Percentiles rank a stretch among this genome's conserved stretches.
Conservation (phyloP, 2,888 invertebrate genomes). For the Chironomus tentans region DNA sequence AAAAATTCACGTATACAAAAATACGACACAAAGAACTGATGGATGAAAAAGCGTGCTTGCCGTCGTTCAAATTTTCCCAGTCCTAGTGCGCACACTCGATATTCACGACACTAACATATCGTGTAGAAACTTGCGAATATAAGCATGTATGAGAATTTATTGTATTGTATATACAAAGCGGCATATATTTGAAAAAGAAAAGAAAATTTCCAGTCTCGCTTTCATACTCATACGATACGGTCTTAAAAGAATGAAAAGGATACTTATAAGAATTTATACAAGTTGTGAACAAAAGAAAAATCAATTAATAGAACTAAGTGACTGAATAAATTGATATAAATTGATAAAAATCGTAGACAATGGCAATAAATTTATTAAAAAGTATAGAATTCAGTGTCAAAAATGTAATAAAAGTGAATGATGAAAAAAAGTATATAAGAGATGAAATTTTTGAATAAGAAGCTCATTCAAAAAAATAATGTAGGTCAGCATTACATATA, state of each 20-base stretch:
- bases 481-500: no score
- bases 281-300: neutral
- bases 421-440: no score
- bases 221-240: neutral
- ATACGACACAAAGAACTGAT: neutral
- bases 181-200: neutral
- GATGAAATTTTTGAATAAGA: no score
- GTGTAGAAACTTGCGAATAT: no score
- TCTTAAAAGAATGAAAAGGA: neutral
- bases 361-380: no score
- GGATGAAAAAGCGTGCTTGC: neutral
- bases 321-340: neutral
- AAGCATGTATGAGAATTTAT: neutral
- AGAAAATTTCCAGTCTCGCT: constrained; percentile 15
- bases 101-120: no score
- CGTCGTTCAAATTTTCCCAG: neutral
- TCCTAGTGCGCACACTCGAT: neutral
- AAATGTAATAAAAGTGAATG: no score
- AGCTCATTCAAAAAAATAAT: no score
- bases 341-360: neutral
- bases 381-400: no score
- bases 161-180: neutral
- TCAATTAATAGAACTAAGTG: no score
- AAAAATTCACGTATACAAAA: constrained; percentile 4
- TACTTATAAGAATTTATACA: no score